Evolutionary conservation across 1,140 invertebrate species (phyloP), one percentile per base, ranked within the genome.

Genomic region (Zaprionus inermis): DNA sequence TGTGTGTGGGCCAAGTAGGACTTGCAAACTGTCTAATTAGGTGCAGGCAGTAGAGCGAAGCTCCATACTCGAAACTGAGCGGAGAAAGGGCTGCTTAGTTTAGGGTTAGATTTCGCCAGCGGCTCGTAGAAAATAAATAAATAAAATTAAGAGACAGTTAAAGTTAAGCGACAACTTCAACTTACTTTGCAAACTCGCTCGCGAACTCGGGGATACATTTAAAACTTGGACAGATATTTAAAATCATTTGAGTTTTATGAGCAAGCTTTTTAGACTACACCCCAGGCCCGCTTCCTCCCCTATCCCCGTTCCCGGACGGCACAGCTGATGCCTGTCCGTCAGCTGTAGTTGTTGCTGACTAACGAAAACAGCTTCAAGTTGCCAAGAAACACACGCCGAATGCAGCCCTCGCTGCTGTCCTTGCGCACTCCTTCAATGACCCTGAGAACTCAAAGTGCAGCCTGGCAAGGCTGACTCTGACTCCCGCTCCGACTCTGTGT

Each of bases 191-290:
- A 49, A 49, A 28, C 24, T 28, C 24, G 24, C 24, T 28, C 24
- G 3, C 24, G 3, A 28, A 28, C 24, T 28, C 18, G 3, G 7
- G n/a, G 22, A 28, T 5, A 28, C 24, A 4, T 28, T 28, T 28
- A 9, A 49, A 49, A 18, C 18, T 49, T 49, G 10, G 44, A 49
- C 44, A 49, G 3, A 20, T 49, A 49, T 49, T 49, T 49, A 49
- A 49, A 49, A 49, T 10, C 44, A 49, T 49, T 49, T 49, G 44
- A 18, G 5, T 49, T 49, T 22, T 49, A 12, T 49, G 38, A 44
- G 5, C 18, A 16, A 46, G 7, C 6, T 9, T 16, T 44, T 28
- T 28, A 28, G 2, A 28, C 28, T 28, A 2, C 28, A 2, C 6
- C 16, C 16, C n/a, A 18, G 0, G 9, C 0, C 10, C 11, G 18